These are phyloP conservation scores for Rotaria socialis DNA, from an alignment of 2,888 invertebrate species.

Conservation along the genomic window DNA sequence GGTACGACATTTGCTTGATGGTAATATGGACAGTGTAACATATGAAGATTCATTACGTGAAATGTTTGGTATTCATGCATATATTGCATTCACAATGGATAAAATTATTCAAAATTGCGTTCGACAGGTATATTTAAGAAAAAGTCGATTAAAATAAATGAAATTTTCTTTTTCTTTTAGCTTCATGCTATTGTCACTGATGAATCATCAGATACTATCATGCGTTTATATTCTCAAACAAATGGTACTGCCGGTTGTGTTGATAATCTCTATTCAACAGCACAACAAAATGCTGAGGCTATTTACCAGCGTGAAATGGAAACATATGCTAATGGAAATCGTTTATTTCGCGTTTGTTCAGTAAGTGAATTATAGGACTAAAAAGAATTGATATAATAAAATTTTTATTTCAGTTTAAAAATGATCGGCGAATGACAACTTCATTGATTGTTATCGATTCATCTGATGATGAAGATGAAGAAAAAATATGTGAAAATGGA, in stretches of 20 bases:
- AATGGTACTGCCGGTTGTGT: neutral
- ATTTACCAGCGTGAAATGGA: conserved; percentile 17
- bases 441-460: conserved; percentile 1
- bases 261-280: neutral
- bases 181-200: neutral
- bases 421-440: conserved; percentile 4
- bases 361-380: neutral
- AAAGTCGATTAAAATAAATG: neutral
- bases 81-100: conserved; percentile 90
- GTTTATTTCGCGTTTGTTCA: conserved; percentile 5
- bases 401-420: neutral
- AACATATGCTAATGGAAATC: neutral
- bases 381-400: neutral
- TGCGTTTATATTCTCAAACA: neutral
- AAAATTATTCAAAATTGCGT: conserved; percentile 80
- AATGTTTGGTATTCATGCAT: conserved; percentile 95
- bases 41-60: conserved; percentile 90
- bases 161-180: neutral
- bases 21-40: conserved; percentile 81
- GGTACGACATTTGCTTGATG: conserved; percentile 87
- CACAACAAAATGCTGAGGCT: conserved; percentile 17
- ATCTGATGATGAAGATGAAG: conserved; percentile 11
- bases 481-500: neutral
- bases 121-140: conserved; percentile 66
- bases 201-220: neutral